These are phyloP conservation scores for Danio choprae DNA, from an alignment of 2,797 vertebrate genomes.

Conservation along the genomic window DNA sequence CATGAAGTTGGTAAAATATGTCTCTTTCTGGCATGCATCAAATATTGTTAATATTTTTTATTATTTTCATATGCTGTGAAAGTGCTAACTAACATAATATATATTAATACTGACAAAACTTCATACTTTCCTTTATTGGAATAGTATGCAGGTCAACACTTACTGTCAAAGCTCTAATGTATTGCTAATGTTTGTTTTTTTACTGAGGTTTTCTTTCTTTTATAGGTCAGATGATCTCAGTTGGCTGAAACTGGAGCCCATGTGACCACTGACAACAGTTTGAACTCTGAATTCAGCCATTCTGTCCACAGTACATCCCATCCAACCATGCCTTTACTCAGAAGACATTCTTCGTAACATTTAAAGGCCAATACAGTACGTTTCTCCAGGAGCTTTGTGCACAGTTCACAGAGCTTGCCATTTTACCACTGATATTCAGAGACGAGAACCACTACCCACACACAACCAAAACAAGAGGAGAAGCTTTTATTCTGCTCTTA, in stretches of 20 bases:
- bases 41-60: not conserved
- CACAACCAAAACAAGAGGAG: not conserved
- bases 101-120: no score
- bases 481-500: slow-evolving; percentile 16
- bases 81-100: no score
- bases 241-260: slow-evolving; percentile 71
- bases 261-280: slow-evolving; percentile 36
- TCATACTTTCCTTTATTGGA: not conserved
- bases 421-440: slow-evolving; percentile 21
- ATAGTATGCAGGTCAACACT: not conserved
- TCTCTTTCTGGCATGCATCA: not conserved
- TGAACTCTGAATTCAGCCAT: slow-evolving; percentile 35
- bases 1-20: no score
- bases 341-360: slow-evolving; percentile 13
- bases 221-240: slow-evolving; percentile 74
- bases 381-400: slow-evolving; percentile 8
- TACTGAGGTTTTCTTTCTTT: slow-evolving; percentile 3
- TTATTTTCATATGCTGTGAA: no score
- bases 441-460: not conserved
- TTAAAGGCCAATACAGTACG: slow-evolving; percentile 22
- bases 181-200: slow-evolving; percentile 1
- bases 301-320: slow-evolving; percentile 32
- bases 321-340: slow-evolving; percentile 31
- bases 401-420: slow-evolving; percentile 26
- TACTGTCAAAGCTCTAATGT: not conserved